Evolutionary conservation across 1,140 invertebrate species (phyloP).

Genomic region (Maniola jurtina): DNA sequence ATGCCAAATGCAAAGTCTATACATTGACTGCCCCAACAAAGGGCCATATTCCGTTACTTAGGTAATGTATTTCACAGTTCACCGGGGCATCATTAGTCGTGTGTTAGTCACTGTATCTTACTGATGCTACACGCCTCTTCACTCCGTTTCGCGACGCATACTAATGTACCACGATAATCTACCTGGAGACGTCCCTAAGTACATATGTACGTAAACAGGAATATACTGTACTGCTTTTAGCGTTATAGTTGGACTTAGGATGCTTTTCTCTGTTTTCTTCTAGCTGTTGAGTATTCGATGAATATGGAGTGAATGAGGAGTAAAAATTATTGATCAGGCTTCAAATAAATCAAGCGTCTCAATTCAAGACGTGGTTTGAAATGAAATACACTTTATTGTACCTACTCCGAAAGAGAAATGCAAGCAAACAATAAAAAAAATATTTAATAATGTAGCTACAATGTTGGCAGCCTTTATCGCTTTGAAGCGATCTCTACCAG

Average conservation of each 20-base stretch:
- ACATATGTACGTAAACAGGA: slow-evolving; percentile 16
- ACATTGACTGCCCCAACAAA: slow-evolving; percentile 21
- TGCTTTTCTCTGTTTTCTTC: too few species aligned
- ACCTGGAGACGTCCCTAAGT: slow-evolving; percentile 28
- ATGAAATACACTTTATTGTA: too few species aligned
- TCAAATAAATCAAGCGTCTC: too few species aligned
- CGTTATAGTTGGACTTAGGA: background rate
- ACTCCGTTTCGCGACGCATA: slow-evolving; percentile 62
- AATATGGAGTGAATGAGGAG: too few species aligned
- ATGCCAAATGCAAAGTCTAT: slow-evolving; percentile 2
- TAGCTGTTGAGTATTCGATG: too few species aligned
- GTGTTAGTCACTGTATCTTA: slow-evolving; percentile 54
- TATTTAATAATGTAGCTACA: too few species aligned
- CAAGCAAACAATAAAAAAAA: too few species aligned
- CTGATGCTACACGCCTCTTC: slow-evolving; percentile 58
- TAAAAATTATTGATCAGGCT: too few species aligned
- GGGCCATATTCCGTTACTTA: slow-evolving; percentile 27
- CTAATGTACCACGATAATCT: slow-evolving; percentile 47
- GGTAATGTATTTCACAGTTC: slow-evolving; percentile 47
- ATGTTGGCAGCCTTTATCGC: too few species aligned
- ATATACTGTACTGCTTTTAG: slow-evolving; percentile 17
- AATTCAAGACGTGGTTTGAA: too few species aligned
- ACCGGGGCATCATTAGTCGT: slow-evolving; percentile 50
- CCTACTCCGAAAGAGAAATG: too few species aligned
- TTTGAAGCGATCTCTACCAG: too few species aligned